Evolutionary conservation across 2,888 invertebrate genomes (phyloP), one percentile per base, ranked within the genome.

Genomic region (Prostheceraeus crozeri): DNA sequence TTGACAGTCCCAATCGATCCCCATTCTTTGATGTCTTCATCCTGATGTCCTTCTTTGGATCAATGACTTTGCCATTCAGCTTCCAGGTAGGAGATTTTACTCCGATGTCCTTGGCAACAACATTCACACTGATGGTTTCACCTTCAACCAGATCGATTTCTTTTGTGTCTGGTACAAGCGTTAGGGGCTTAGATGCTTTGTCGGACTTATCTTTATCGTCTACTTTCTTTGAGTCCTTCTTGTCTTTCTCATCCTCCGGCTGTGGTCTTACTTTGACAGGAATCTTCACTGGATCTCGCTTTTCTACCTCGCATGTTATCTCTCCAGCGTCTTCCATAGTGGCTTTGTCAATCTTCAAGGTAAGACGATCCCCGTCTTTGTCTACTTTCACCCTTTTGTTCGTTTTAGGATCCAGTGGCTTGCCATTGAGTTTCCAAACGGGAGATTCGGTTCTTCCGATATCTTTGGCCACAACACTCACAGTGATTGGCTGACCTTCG

Each of bases 181-280:
- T n/a, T n/a, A n/a, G n/a, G n/a, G 48, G 23, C 14, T 48, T 48
- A 21, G 25, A 25, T 4, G 27, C 14, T 14, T 10, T 48, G 8
- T 23, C 27, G 8, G 48, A 28, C 4, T 48, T 48, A n/a, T 48
- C 48, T 48, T 48, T 48, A 21, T 48, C 48, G 28, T 48, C 23
- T 10, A 4, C 25, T n/a, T n/a, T n/a, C n/a, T n/a, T n/a, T n/a
- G n/a, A n/a, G n/a, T n/a, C n/a, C n/a, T n/a, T n/a, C n/a, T n/a
- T n/a, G n/a, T n/a, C n/a, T n/a, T n/a, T n/a, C n/a, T n/a, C n/a
- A n/a, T n/a, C n/a, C n/a, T n/a, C n/a, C n/a, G n/a, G n/a, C n/a
- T n/a, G n/a, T 48, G n/a, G n/a, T n/a, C 48, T 23, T 4, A 48
- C 48, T 6, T 23, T 30, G 6, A 48, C 48, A 23, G 48, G 48